phyloP scores from a whole-genome alignment of 53 echinoderm and acorn worm species.

The Holothuria leucospilota region DNA sequence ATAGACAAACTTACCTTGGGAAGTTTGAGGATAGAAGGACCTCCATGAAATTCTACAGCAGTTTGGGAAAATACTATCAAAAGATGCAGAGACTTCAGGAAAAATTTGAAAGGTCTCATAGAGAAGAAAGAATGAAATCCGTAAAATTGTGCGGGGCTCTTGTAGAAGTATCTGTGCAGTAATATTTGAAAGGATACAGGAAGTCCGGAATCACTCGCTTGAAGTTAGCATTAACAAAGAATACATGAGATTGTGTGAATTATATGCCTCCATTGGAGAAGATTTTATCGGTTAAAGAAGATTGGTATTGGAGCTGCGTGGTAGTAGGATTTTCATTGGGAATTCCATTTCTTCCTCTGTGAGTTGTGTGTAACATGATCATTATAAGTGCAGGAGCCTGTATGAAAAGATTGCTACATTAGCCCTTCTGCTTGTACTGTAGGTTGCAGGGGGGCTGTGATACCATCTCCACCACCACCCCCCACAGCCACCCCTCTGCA shows the following conservation, averaged over 20 bases:
- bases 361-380: too few species aligned
- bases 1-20: not conserved
- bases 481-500: too few species aligned
- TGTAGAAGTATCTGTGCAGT: slow-evolving; percentile 24
- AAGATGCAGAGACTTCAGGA: slow-evolving; percentile 31
- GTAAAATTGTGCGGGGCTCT: slow-evolving; percentile 5
- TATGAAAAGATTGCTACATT: too few species aligned
- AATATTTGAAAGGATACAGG: slow-evolving; percentile 12
- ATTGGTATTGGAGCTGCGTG: slow-evolving; percentile 7
- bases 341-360: slow-evolving; percentile 1
- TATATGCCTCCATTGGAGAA: not conserved
- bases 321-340: slow-evolving; percentile 1
- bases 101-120: not conserved
- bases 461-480: too few species aligned
- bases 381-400: too few species aligned
- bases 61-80: slow-evolving; percentile 7
- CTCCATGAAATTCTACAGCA: not conserved
- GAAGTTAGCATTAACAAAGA: not conserved
- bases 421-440: too few species aligned
- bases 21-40: not conserved
- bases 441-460: too few species aligned
- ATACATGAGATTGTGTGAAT: not conserved
- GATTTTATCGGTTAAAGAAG: slow-evolving; percentile 7
- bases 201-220: not conserved
- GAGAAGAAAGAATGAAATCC: not conserved